phyloP scores from a whole-genome alignment of 1,140 invertebrate genomes.

The Theocolax elegans region DNA sequence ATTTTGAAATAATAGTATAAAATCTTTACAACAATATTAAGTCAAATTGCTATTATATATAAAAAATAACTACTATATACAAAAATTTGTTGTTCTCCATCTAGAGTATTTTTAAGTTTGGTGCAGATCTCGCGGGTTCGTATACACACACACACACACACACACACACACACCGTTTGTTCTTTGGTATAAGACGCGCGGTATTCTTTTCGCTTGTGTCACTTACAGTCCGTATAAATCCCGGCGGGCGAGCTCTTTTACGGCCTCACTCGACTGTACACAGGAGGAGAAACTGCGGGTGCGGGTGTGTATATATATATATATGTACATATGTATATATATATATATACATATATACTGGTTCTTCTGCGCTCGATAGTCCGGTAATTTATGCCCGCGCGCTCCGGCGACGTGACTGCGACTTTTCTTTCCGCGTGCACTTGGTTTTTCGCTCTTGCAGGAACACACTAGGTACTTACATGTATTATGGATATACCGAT shows the following conservation, averaged over 20 bases:
- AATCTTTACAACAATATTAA: no score
- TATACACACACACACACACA: neutral
- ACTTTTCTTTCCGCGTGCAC: neutral
- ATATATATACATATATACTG: neutral
- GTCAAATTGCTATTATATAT: no score
- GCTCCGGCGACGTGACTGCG: conserved; percentile 1
- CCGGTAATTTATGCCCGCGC: conserved; percentile 21
- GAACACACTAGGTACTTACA: neutral
- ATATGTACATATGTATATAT: conserved; percentile 3
- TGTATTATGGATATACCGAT: conserved; percentile 36
- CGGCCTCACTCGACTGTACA: neutral
- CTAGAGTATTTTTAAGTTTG: no score
- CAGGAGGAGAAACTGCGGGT: no score
- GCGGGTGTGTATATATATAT: neutral
- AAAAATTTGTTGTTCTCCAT: no score
- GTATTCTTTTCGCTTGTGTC: conserved; percentile 47
- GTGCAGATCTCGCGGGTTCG: no score
- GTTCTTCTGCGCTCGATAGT: conserved; percentile 33
- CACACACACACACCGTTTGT: no score
- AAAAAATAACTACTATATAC: no score
- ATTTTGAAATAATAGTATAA: no score
- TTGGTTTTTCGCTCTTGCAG: neutral
- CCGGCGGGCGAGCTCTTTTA: conserved; percentile 20
- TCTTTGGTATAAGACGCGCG: neutral
- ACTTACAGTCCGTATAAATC: conserved; percentile 57